Evolutionary conservation across 2,888 invertebrate genomes (phyloP), one percentile per base, ranked within the genome.

Genomic region (Ceraclea dissimilis): DNA sequence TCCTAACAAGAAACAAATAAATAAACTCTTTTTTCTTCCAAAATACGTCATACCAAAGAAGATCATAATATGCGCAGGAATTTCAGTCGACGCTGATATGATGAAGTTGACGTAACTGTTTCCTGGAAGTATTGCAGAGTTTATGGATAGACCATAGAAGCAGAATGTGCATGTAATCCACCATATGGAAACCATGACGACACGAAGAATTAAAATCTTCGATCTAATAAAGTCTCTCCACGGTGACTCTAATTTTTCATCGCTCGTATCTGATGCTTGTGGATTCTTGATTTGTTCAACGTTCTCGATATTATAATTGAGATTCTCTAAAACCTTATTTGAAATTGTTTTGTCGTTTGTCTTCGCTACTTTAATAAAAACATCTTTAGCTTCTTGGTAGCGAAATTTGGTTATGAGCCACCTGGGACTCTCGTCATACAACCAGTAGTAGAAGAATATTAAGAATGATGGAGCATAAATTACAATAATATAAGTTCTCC

Each of bases 151-250:
- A 0, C 91, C 91, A 64, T 89, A 90, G 67, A 88, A 91, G 4
- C 90, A 84, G 64, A 90, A 84, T 0, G 87, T 85, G 67, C 86
- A 88, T 0, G 88, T 85, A 6, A 88, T 82, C 90, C 90, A 90
- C 65, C 88, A 80, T 65, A 86, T 82, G 8, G 85, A 85, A 63
- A 88, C 87, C 54, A 80, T 82, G 1, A 81, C 60, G 58, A 85
- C 70, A 65, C 86, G 74, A 31, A 75, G 69, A 21, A 79, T 69
- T 47, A 86, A 76, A 50, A 78, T 76, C 57, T 72, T 73, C 1
- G 83, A 82, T 65, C 72, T 76, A 13, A 83, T 66, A 22, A 82
- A 77, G 67, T 78, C 72, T 13, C 62, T 47, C 49, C 76, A 69
- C 1, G 68, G 65, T 1, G 76, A 72, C 1, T 5, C 20, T 22